Evolutionary conservation across 2,888 invertebrate genomes (phyloP).

Genomic region (Volucella inanis): DNA sequence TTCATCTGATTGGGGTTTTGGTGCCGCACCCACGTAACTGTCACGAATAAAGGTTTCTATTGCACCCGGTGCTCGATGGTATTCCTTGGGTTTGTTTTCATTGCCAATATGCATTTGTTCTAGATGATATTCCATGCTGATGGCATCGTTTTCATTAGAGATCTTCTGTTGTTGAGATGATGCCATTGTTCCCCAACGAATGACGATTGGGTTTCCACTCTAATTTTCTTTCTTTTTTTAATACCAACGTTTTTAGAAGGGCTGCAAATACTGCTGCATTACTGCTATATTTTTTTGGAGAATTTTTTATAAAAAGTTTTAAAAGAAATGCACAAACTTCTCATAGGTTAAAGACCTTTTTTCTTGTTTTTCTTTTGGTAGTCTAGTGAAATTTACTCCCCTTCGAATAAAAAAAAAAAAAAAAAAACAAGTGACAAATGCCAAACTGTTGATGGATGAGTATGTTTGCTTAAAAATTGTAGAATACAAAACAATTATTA

Average conservation of each 20-base stretch:
- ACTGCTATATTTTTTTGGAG: conserved; percentile 3
- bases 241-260: background rate
- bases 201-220: conserved; percentile 12
- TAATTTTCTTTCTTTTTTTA: background rate
- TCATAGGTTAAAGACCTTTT: conserved; percentile 68
- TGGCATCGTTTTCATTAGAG: conserved; percentile 57
- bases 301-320: conserved; percentile 19
- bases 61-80: conserved; percentile 78
- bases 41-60: conserved; percentile 79
- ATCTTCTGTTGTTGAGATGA: conserved; percentile 63
- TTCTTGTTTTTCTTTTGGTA: conserved; percentile 57
- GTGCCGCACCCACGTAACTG: conserved; percentile 55
- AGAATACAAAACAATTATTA: no score
- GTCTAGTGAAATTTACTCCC: conserved; percentile 56
- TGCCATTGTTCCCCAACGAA: conserved; percentile 59
- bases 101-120: conserved; percentile 62
- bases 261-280: conserved; percentile 6
- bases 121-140: conserved; percentile 59
- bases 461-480: conserved; percentile 37
- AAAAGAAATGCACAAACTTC: conserved; percentile 52
- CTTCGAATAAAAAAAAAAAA: conserved; percentile 32
- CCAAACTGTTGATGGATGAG: conserved; percentile 38
- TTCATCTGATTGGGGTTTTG: conserved; percentile 81
- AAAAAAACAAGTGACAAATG: conserved; percentile 60
- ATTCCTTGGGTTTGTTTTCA: conserved; percentile 66